Percentiles rank a stretch among this genome's conserved stretches.
Evolutionary conservation across 2,888 invertebrate species (phyloP).

Genomic region (Idaea dimidiata): DNA sequence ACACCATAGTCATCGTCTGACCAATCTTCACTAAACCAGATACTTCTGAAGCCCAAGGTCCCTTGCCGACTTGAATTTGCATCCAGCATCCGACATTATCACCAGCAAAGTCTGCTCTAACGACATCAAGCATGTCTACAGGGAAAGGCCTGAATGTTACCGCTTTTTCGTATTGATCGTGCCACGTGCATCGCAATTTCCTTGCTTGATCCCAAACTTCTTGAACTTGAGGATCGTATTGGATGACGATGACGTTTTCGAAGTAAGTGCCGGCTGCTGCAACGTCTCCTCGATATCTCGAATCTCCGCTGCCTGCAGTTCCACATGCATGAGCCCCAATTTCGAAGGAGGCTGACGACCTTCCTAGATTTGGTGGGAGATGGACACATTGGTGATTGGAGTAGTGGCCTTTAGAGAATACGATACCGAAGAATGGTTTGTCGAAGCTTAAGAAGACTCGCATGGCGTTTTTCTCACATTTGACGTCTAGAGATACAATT

Average conservation of each 20-base stretch:
- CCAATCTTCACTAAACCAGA: constrained; percentile 96
- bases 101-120: constrained; percentile 96
- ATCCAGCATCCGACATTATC: constrained; percentile 98
- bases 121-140: constrained; percentile 96
- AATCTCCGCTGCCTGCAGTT: constrained; percentile 94
- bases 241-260: constrained; percentile 95
- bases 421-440: constrained; percentile 96
- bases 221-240: constrained; percentile 96
- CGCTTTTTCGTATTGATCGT: constrained; percentile 96
- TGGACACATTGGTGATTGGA: constrained; percentile 96
- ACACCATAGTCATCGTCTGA: constrained; percentile 97
- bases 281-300: constrained; percentile 94
- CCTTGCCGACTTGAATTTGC: constrained; percentile 97
- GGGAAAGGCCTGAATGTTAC: constrained; percentile 97
- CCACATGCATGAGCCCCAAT: constrained; percentile 95
- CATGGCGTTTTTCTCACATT: constrained; percentile 97
- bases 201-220: constrained; percentile 98
- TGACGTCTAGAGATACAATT: constrained; percentile 94
- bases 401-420: constrained; percentile 96
- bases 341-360: constrained; percentile 93
- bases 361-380: constrained; percentile 92
- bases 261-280: constrained; percentile 95
- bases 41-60: constrained; percentile 97
- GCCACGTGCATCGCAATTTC: constrained; percentile 96
- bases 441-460: constrained; percentile 96